Percentiles rank a stretch among this genome's conserved stretches.
Conservation (phyloP, 2,888 invertebrate genomes). For the Pristionchus fissidentatus region DNA sequence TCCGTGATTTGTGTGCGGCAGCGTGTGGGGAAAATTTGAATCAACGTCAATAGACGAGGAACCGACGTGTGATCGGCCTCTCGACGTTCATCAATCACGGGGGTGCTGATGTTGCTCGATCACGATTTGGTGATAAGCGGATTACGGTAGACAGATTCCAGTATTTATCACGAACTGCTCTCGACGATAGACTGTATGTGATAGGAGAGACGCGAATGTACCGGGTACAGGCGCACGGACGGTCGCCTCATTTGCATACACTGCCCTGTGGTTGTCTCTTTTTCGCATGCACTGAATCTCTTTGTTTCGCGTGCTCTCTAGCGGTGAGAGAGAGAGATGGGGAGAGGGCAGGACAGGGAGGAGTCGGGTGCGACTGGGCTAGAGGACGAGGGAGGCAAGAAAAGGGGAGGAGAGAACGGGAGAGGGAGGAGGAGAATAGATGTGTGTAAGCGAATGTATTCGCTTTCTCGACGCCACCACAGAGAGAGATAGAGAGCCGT, state of each 20-base stretch:
- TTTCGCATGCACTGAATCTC: no score
- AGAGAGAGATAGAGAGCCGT: no score
- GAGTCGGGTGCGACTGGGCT: background rate
- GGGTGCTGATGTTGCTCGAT: background rate
- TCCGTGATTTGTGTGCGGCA: background rate
- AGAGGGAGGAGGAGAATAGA: background rate
- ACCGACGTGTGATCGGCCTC: background rate
- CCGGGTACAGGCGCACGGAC: background rate
- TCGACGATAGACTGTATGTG: background rate
- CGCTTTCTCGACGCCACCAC: no score
- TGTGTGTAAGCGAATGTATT: background rate
- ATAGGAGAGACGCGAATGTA: background rate
- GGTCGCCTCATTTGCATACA: conserved; percentile 23
- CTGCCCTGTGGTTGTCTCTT: no score
- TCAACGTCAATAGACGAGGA: background rate
- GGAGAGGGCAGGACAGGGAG: background rate
- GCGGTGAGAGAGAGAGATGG: background rate
- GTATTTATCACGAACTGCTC: background rate
- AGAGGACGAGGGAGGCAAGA: background rate
- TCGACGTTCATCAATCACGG: background rate
- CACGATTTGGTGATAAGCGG: conserved; percentile 7
- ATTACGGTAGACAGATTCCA: conserved; percentile 20
- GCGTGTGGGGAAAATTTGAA: background rate
- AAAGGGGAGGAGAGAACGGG: background rate
- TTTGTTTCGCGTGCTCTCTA: background rate